A percentile compares a stretch with the other conserved stretches of the same genome.
Evolutionary conservation across 2,797 vertebrate species (phyloP).

Genomic region (Moxostoma hubbsi): DNA sequence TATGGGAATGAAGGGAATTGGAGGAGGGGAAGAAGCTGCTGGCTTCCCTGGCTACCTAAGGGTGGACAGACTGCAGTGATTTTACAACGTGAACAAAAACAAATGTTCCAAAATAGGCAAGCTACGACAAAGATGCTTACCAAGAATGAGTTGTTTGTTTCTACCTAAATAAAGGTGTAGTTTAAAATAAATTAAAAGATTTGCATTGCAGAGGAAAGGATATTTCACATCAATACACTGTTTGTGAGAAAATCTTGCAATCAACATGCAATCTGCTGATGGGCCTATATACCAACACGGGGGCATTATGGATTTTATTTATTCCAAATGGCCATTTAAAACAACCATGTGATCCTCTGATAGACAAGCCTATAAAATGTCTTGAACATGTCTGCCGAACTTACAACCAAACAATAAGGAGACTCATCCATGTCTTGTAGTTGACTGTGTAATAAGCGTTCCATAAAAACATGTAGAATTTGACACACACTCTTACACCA

Average conservation of each 20-base stretch:
- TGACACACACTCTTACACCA: slow-evolving; percentile 35
- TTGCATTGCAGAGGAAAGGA: not conserved
- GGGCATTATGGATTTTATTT: too few relatives aligned
- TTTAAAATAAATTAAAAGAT: not conserved
- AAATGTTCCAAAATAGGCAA: slow-evolving; percentile 34
- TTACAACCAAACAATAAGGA: too few relatives aligned
- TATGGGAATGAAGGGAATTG: slow-evolving; percentile 37
- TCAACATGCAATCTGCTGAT: not conserved
- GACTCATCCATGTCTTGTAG: not conserved
- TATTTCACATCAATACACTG: not conserved
- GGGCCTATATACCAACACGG: not conserved
- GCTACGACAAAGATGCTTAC: not conserved
- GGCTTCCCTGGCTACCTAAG: slow-evolving; percentile 70
- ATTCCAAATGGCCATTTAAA: not conserved
- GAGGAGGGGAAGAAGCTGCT: slow-evolving; percentile 35
- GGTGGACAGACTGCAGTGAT: slow-evolving; percentile 71
- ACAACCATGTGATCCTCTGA: not conserved
- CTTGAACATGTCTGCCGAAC: too few relatives aligned
- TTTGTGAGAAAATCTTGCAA: not conserved
- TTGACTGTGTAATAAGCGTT: slow-evolving; percentile 7
- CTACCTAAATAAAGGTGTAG: slow-evolving; percentile 1
- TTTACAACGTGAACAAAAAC: slow-evolving; percentile 47
- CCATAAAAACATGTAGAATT: slow-evolving; percentile 33
- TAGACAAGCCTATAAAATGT: not conserved
- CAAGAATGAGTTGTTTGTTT: not conserved